Evolutionary conservation across 2,113 vertebrate genomes (phyloP).

Genomic region (Microcebus lehilahytsara): DNA sequence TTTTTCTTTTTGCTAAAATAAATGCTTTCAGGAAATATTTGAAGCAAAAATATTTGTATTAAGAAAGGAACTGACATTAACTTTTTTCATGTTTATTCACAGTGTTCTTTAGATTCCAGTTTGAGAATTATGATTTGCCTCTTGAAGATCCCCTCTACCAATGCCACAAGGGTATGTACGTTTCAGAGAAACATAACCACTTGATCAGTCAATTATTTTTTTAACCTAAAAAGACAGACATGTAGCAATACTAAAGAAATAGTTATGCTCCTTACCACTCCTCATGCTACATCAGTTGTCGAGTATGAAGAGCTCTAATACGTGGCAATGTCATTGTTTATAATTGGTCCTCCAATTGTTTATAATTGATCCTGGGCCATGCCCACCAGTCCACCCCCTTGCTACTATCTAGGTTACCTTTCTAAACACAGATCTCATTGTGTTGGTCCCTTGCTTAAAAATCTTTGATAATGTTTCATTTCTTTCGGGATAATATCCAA

Average conservation of each 20-base stretch:
- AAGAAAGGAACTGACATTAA: slow-evolving; percentile 53
- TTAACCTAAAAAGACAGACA: background rate
- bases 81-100: slow-evolving; percentile 30
- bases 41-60: background rate
- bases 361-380: background rate
- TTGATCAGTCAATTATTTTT: background rate
- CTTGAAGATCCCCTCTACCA: slow-evolving; percentile 96
- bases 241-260: background rate
- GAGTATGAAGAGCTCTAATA: background rate
- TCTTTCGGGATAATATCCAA: background rate
- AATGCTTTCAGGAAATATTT: background rate
- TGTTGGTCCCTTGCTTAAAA: background rate
- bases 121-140: slow-evolving; percentile 98
- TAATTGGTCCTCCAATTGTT: background rate
- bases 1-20: slow-evolving; percentile 23
- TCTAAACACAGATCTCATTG: background rate
- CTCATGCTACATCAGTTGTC: background rate
- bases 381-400: background rate
- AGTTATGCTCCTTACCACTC: background rate
- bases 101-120: slow-evolving; percentile 98
- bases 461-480: background rate
- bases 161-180: slow-evolving; percentile 93
- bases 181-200: background rate
- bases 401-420: background rate
- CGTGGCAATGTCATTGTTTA: background rate